Evolutionary conservation across 2,113 vertebrate species (phyloP).

Genomic region (Lamprologus speciosus): DNA sequence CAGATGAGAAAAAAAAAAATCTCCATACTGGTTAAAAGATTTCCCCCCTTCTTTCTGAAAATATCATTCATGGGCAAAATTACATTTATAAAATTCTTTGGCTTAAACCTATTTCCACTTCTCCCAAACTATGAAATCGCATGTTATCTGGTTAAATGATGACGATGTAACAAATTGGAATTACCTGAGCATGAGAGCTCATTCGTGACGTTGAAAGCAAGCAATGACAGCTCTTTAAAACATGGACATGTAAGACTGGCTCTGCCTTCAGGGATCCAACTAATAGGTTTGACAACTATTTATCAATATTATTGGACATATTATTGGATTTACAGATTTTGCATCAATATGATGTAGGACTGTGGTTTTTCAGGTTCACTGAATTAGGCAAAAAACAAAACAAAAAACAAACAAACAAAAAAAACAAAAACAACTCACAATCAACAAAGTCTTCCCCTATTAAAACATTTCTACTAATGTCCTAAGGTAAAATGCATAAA

Average conservation of each 20-base stretch:
- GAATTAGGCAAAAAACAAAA: background rate
- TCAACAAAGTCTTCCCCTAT: background rate
- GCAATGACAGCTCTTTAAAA: background rate
- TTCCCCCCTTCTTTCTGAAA: background rate
- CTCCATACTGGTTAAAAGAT: background rate
- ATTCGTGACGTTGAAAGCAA: background rate
- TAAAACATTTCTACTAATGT: background rate
- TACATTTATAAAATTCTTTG: background rate
- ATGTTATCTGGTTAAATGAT: background rate
- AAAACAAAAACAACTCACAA: background rate
- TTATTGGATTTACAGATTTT: background rate
- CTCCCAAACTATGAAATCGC: background rate
- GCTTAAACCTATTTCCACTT: background rate
- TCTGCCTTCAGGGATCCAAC: background rate
- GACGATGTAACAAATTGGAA: background rate
- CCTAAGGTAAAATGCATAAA: background rate
- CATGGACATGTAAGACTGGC: background rate
- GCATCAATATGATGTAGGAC: conserved; percentile 29
- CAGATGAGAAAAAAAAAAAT: background rate
- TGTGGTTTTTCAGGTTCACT: background rate
- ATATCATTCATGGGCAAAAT: background rate
- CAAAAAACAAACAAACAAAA: background rate
- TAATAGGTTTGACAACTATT: background rate
- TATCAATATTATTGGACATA: background rate
- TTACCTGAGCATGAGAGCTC: background rate